Evolutionary conservation across 2,888 invertebrate species (phyloP), one percentile per base, ranked within the genome.

Genomic region (Uropetala carovei): DNA sequence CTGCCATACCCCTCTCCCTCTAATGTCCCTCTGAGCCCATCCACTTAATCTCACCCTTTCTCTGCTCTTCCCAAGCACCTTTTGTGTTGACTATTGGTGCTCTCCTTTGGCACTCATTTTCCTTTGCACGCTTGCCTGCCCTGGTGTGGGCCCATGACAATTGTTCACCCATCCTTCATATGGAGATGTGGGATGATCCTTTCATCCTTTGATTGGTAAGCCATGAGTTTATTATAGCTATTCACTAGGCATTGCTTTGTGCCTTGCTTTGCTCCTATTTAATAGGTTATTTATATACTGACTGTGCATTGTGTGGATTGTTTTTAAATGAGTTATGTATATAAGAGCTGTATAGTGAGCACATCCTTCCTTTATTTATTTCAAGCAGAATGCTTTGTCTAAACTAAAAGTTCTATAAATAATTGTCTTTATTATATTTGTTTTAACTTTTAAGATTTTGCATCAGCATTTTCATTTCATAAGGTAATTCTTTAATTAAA

Each of bases 191-290:
- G 89, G 89, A 89, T 64, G 89, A 64, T 13, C 89, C 11, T 14
- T 64, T 9, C 89, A 89, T 89, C 89, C 18, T 89, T 64, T 89
- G 60, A 89, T 89, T 16, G 89, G 89, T 89, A 89, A 89, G 89
- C 89, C 64, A 22, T 89, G 43, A 68, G 56, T 64, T 89, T 57
- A 85, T 89, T 18, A 18, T 89, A 56, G 85, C 10, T 85, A n/a
- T 85, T 56, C 10, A 2, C 16, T 11, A 30, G n/a, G 85, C 22
- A n/a, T 85, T 83, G 8, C 22, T n/a, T n/a, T 22, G 22, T 68
- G n/a, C n/a, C 22, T n/a, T 18, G 43, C 5, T 43, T 43, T 43
- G 43, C 43, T 43, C 5, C 43, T n/a, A 43, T 43, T 43, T 43
- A 18, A 68, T n/a, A 68, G n/a, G 18, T 8, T 9, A 75, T 43